These are phyloP conservation scores for Esox lucius DNA, from an alignment of 2,797 vertebrate species.

Conservation along the genomic window DNA sequence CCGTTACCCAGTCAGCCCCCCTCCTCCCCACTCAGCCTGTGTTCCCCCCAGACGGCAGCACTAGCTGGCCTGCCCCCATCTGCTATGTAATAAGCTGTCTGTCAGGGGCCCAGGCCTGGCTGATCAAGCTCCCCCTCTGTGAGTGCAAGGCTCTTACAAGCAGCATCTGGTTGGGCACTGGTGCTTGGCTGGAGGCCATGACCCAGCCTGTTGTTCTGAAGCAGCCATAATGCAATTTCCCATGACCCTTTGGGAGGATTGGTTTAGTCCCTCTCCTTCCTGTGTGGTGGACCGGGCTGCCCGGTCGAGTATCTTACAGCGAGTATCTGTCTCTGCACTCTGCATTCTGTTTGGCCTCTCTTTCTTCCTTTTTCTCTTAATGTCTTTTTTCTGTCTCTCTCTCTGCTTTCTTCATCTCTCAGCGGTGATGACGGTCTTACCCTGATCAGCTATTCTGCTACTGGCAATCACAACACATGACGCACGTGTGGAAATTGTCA, in stretches of 20 bases:
- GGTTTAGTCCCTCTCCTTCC: conserved; percentile 1
- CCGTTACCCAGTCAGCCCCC: not conserved
- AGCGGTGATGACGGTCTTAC: too few relatives aligned
- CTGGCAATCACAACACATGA: too few relatives aligned
- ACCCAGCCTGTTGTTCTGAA: conserved; percentile 43
- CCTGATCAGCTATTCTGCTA: too few relatives aligned
- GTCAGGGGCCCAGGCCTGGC: not conserved
- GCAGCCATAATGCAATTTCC: conserved; percentile 57
- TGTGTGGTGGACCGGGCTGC: not conserved
- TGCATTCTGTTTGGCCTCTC: not conserved
- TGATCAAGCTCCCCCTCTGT: conserved; percentile 35
- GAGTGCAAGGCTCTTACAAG: conserved; percentile 46
- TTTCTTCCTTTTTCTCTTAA: not conserved
- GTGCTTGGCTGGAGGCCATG: conserved; percentile 52
- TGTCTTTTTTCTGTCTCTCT: not conserved
- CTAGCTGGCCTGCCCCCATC: conserved; percentile 30
- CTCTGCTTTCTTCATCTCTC: not conserved
- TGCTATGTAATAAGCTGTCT: conserved; percentile 56
- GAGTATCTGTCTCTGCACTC: not conserved
- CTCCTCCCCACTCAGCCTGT: not conserved
- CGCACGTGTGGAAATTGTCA: not conserved
- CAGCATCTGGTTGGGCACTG: conserved; percentile 55
- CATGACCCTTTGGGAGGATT: conserved; percentile 51
- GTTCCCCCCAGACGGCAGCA: not conserved
- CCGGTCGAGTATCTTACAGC: not conserved